Conservation (phyloP, 2,797 vertebrate genomes). For the Carapus acus region DNA sequence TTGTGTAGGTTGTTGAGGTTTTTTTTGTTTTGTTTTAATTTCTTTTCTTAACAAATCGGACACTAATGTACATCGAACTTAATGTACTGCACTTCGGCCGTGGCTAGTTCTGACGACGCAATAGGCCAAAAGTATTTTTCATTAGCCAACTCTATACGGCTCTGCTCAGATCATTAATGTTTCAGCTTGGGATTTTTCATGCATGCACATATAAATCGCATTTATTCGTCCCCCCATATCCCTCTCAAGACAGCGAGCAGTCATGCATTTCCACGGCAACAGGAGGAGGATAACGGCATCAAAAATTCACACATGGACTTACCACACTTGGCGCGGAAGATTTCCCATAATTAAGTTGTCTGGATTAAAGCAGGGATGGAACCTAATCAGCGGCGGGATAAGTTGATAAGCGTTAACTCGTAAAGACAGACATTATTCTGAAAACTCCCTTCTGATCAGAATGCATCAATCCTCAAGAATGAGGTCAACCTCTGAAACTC, state of each 20-base stretch:
- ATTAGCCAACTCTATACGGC: not conserved
- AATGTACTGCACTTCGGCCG: not conserved
- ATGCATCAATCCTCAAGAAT: conserved; percentile 51
- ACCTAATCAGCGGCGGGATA: conserved; percentile 63
- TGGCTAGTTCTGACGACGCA: not conserved
- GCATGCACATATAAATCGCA: conserved; percentile 32
- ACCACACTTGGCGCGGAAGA: conserved; percentile 16
- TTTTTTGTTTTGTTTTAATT: not conserved
- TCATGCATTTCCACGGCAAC: conserved; percentile 31
- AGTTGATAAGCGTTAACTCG: conserved; percentile 65
- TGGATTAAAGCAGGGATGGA: conserved; percentile 62
- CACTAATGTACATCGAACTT: not conserved
- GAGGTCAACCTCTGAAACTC: conserved; percentile 54
- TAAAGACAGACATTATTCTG: conserved; percentile 56
- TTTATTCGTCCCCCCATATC: conserved; percentile 25
- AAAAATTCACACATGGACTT: conserved; percentile 62
- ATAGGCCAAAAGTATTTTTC: not conserved
- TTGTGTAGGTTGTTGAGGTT: too few species aligned
- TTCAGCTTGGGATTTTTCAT: conserved; percentile 23
- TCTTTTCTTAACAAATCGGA: not conserved
- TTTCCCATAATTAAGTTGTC: conserved; percentile 65
- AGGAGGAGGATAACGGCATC: conserved; percentile 42
- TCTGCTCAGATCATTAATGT: conserved; percentile 12
- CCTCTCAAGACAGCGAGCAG: conserved; percentile 28
- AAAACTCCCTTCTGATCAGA: conserved; percentile 51